A percentile compares a stretch with the other conserved stretches of the same genome.
Conservation (phyloP, 2,113 vertebrate genomes). For the Xenopus laevis region DNA sequence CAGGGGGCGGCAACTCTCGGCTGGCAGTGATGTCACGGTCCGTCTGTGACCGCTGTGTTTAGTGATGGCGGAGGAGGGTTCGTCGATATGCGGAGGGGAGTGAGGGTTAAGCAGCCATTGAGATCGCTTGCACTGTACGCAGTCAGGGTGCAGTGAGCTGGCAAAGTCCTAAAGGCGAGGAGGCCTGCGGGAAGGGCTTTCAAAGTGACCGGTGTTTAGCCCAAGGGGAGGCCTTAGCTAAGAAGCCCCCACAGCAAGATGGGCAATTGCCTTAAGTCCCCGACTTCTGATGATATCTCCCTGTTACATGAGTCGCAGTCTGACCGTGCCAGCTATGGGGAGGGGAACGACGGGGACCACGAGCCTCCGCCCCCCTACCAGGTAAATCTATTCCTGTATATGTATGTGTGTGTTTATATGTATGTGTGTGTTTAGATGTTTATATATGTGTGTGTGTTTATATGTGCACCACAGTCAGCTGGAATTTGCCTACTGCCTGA, state of each 20-base stretch:
- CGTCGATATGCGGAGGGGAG: neutral
- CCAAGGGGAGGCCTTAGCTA: neutral
- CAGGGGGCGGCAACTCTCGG: slow-evolving; percentile 5
- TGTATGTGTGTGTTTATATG: neutral
- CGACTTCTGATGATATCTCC: slow-evolving; percentile 95
- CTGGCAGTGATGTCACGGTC: slow-evolving; percentile 41
- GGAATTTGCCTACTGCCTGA: too few relatives aligned
- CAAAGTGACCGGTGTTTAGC: slow-evolving; percentile 44
- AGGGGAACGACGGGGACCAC: slow-evolving; percentile 84
- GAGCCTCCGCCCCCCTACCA: slow-evolving; percentile 95
- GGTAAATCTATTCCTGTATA: slow-evolving; percentile 60
- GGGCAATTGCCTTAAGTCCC: slow-evolving; percentile 95
- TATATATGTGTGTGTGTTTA: too few relatives aligned
- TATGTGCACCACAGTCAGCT: too few relatives aligned
- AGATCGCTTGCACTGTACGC: neutral
- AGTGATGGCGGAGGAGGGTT: slow-evolving; percentile 54
- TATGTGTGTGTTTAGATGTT: neutral
- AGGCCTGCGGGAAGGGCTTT: slow-evolving; percentile 25
- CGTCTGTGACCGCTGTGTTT: slow-evolving; percentile 51
- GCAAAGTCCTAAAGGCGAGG: neutral
- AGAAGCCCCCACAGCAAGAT: slow-evolving; percentile 57
- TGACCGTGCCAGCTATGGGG: slow-evolving; percentile 89
- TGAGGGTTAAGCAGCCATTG: slow-evolving; percentile 12
- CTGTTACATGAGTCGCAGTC: slow-evolving; percentile 93
- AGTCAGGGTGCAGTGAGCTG: neutral